Evolutionary conservation across 1,140 invertebrate species (phyloP).

Genomic region (Periplaneta americana): DNA sequence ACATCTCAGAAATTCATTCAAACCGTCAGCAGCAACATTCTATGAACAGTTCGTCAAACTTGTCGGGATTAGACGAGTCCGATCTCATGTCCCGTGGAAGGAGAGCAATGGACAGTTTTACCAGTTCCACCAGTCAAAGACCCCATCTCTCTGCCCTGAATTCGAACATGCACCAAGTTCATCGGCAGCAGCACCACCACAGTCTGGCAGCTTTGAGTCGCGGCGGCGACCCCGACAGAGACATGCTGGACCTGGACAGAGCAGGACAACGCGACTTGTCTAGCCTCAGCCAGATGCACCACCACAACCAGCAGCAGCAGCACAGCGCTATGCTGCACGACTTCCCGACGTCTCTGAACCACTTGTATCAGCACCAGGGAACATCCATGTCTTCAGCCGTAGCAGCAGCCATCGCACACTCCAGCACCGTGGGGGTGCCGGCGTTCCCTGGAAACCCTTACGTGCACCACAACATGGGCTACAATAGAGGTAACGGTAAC

Average conservation of each 20-base stretch:
- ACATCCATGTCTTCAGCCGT: constrained; percentile 11
- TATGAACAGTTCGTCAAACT: neutral
- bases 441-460: constrained; percentile 15
- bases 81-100: neutral
- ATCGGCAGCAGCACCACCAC: neutral
- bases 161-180: neutral
- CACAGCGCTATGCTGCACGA: constrained; percentile 1
- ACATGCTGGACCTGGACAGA: constrained; percentile 2
- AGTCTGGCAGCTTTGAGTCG: neutral
- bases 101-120: neutral
- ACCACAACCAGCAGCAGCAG: constrained; percentile 4
- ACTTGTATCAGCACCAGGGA: constrained; percentile 9
- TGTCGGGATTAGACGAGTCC: constrained; percentile 8
- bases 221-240: neutral
- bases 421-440: constrained; percentile 12
- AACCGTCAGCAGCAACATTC: neutral
- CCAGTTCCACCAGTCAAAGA: neutral
- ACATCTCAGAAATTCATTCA: constrained; percentile 11
- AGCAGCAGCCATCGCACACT: constrained; percentile 17
- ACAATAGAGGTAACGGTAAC: constrained; percentile 5
- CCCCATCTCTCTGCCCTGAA: neutral
- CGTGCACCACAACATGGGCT: constrained; percentile 14
- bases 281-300: constrained; percentile 3
- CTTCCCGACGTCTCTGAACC: constrained; percentile 10
- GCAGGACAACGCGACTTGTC: neutral